A percentile compares a stretch with the other conserved stretches of the same genome.
phyloP scores from a whole-genome alignment of 2,888 invertebrate species.

The Melieria crassipennis region DNA sequence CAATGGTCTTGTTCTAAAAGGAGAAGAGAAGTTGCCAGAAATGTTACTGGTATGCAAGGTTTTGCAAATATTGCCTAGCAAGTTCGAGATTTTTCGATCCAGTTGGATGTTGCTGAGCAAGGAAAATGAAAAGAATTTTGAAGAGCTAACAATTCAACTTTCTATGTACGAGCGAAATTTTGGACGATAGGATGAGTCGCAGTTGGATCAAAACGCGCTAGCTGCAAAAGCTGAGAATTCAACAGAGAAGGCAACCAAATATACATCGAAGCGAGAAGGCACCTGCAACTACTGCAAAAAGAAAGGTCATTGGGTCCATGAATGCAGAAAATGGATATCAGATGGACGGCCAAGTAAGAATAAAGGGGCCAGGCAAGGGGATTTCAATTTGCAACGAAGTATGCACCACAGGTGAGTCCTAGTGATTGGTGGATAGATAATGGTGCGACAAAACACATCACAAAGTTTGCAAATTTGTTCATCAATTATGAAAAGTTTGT shows the following conservation, averaged over 20 bases:
- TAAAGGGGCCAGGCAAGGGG: not conserved
- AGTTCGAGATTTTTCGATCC: conserved; percentile 44
- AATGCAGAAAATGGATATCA: conserved; percentile 37
- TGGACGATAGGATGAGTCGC: not conserved
- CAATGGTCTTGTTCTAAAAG: conserved; percentile 45
- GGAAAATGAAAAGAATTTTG: conserved; percentile 39
- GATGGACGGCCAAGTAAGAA: conserved; percentile 34
- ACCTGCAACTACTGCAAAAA: conserved; percentile 39
- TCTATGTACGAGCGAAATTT: conserved; percentile 31
- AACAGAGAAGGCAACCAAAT: no score
- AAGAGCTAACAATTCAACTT: conserved; percentile 30
- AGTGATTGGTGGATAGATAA: no score
- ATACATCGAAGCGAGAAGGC: conserved; percentile 24
- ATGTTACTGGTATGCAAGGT: no score
- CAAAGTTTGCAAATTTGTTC: no score
- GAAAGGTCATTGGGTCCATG: conserved; percentile 32
- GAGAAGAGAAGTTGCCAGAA: no score
- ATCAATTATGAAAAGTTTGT: no score
- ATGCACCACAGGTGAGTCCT: no score
- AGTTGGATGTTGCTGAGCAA: conserved; percentile 51
- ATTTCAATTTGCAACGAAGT: no score
- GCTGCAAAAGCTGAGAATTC: no score
- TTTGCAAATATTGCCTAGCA: no score
- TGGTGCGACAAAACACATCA: no score
- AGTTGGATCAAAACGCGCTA: no score